Conservation (phyloP, 2,888 invertebrate genomes). For the Cosmopolites sordidus region DNA sequence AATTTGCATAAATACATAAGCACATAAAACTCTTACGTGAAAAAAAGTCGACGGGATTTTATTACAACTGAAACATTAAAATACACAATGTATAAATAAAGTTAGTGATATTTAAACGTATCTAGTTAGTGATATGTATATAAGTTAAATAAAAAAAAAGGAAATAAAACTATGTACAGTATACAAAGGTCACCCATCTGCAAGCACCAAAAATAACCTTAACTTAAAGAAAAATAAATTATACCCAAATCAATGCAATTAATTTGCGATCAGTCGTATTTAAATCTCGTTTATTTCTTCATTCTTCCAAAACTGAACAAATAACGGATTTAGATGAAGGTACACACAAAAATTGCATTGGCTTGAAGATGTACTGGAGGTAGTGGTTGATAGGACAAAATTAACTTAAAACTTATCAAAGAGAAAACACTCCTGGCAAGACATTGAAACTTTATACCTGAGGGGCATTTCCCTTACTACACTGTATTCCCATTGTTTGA, state of each 20-base stretch:
- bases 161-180: conserved; percentile 9
- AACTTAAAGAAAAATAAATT: conserved; percentile 3
- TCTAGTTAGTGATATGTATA: background rate
- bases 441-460: conserved; percentile 8
- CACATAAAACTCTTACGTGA: too few species aligned
- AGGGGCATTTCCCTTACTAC: conserved; percentile 4
- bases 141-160: conserved; percentile 8
- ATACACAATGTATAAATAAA: conserved; percentile 14
- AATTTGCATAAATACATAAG: too few species aligned
- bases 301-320: too few species aligned
- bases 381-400: conserved; percentile 14
- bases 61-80: background rate
- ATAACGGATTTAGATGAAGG: too few species aligned
- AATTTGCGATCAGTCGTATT: too few species aligned
- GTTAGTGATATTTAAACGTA: conserved; percentile 10
- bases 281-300: too few species aligned
- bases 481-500: background rate
- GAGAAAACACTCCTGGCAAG: conserved; percentile 9
- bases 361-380: conserved; percentile 2
- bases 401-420: conserved; percentile 4
- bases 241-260: background rate
- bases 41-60: too few species aligned
- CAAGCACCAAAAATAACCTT: conserved; percentile 12
- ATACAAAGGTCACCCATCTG: conserved; percentile 4
- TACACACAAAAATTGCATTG: background rate